These are phyloP conservation scores for Cavia porcellus DNA, from an alignment of 2,113 vertebrate genomes.

Conservation along the genomic window DNA sequence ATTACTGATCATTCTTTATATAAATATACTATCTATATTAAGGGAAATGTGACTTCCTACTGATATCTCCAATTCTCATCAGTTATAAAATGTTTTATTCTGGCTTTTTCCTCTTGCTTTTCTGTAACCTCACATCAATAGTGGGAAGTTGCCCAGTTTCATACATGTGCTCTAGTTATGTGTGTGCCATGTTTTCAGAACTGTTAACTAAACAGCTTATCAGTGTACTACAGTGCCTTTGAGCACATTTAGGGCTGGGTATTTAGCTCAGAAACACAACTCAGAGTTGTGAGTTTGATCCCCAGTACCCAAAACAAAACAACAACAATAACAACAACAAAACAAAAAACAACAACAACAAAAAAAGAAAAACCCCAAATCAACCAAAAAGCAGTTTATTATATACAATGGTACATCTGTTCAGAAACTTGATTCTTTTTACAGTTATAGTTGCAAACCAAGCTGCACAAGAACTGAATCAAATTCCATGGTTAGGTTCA, in stretches of 20 bases:
- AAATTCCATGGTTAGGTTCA: background rate
- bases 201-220: background rate
- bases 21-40: background rate
- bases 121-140: background rate
- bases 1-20: background rate
- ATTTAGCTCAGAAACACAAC: no score
- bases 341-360: no score
- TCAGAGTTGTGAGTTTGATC: no score
- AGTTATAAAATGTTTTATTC: background rate
- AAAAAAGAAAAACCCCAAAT: no score
- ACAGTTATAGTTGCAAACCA: background rate
- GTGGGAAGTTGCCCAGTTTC: background rate
- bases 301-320: no score
- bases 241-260: background rate
- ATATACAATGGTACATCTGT: background rate
- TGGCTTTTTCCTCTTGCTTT: background rate
- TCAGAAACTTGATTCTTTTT: background rate
- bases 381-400: background rate
- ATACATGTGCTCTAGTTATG: background rate
- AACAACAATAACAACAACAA: no score
- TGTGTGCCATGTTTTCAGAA: background rate
- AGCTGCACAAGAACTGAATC: background rate
- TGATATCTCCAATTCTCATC: background rate
- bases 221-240: background rate
- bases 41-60: background rate